These are phyloP conservation scores for Xestia xanthographa DNA, from an alignment of 2,888 invertebrate genomes.

Conservation along the genomic window DNA sequence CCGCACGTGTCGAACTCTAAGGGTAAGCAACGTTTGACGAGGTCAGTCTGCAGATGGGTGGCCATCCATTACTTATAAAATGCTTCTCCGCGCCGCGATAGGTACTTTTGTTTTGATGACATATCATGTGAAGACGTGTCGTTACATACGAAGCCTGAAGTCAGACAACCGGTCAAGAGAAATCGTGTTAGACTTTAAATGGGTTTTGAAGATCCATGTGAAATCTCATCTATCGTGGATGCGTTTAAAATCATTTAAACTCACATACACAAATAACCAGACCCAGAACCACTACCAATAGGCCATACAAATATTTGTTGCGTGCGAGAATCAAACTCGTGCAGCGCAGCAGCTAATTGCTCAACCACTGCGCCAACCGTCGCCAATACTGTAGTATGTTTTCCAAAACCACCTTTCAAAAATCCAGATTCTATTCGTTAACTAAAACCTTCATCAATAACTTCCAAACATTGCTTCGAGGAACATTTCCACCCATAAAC, in stretches of 20 bases:
- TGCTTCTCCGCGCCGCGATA: not conserved
- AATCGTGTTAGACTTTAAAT: too few species aligned
- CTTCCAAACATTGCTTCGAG: not conserved
- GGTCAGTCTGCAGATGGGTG: not conserved
- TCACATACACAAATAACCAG: not conserved
- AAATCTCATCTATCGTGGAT: not conserved
- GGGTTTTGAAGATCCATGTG: too few species aligned
- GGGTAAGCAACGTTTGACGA: not conserved
- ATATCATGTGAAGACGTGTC: too few species aligned
- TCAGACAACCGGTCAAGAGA: not conserved
- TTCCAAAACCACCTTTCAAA: not conserved
- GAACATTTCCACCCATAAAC: constrained; percentile 15
- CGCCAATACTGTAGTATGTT: not conserved
- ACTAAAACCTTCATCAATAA: not conserved
- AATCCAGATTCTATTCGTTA: not conserved
- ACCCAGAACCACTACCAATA: not conserved
- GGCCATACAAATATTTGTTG: not conserved
- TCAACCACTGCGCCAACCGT: not conserved
- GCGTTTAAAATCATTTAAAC: not conserved
- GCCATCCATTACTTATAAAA: not conserved
- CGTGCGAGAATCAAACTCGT: too few species aligned
- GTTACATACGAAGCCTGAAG: not conserved
- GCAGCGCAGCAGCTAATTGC: too few species aligned
- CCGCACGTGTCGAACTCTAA: not conserved
- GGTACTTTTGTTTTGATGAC: not conserved